Evolutionary conservation across 2,888 invertebrate species (phyloP).

Genomic region (Empis stercorea): DNA sequence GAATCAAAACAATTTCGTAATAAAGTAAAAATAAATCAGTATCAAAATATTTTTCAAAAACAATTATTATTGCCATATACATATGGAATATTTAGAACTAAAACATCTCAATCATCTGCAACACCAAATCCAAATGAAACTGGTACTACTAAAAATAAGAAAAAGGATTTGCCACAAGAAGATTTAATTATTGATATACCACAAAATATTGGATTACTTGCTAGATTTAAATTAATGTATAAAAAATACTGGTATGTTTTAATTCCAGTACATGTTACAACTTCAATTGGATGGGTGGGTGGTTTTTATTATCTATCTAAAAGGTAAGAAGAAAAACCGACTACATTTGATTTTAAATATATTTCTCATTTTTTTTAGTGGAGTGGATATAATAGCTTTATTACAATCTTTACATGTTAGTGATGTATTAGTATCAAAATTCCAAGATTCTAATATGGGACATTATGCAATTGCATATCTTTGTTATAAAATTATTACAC

Average conservation of each 20-base stretch:
- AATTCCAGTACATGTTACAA: conserved; percentile 81
- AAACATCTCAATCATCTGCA: too few relatives aligned
- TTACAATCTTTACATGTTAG: conserved; percentile 66
- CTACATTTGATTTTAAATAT: conserved; percentile 17
- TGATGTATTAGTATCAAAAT: conserved; percentile 61
- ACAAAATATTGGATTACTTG: conserved; percentile 40
- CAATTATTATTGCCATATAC: too few relatives aligned
- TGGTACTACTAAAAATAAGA: too few relatives aligned
- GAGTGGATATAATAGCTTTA: conserved; percentile 73
- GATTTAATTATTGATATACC: not conserved
- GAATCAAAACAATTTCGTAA: too few relatives aligned
- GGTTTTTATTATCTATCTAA: conserved; percentile 74
- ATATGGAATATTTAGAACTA: too few relatives aligned
- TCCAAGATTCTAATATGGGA: conserved; percentile 71
- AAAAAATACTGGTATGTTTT: conserved; percentile 95
- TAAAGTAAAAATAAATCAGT: too few relatives aligned
- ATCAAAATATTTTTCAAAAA: too few relatives aligned
- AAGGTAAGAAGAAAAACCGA: conserved; percentile 49
- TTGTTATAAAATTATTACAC: conserved; percentile 86
- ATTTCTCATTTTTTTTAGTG: conserved; percentile 44
- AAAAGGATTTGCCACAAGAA: too few relatives aligned
- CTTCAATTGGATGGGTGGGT: conserved; percentile 80
- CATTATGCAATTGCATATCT: conserved; percentile 82
- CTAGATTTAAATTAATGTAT: conserved; percentile 81
- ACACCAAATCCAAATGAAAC: too few relatives aligned